A percentile compares a stretch with the other conserved stretches of the same genome.
These are phyloP conservation scores for Oscheius sp. DNA, from an alignment of 2,888 invertebrate genomes.

Conservation along the genomic window DNA sequence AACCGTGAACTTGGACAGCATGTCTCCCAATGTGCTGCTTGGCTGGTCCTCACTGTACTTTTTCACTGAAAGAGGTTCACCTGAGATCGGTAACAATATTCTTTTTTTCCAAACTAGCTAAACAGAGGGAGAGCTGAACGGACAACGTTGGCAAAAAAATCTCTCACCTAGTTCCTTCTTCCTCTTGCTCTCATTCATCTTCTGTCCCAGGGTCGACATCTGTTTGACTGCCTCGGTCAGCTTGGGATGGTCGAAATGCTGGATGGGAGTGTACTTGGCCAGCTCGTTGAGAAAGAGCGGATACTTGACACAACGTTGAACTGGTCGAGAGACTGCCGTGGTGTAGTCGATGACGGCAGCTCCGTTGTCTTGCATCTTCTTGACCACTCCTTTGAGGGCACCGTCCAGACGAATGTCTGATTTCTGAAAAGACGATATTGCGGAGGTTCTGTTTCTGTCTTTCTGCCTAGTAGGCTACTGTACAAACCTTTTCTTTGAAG, in stretches of 20 bases:
- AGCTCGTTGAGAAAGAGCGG: constrained; percentile 68
- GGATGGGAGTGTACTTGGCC: constrained; percentile 65
- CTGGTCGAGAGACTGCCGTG: constrained; percentile 65
- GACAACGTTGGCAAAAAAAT: neutral
- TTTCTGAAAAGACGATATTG: constrained; percentile 38
- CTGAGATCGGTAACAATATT: neutral
- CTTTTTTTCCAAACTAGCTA: neutral
- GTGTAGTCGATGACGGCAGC: constrained; percentile 60
- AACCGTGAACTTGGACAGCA: constrained; percentile 64
- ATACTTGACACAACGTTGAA: constrained; percentile 69
- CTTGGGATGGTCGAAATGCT: constrained; percentile 69
- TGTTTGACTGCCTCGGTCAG: constrained; percentile 65
- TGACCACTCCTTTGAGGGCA: constrained; percentile 54
- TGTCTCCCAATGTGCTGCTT: constrained; percentile 50
- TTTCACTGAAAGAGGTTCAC: constrained; percentile 52
- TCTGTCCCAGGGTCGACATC: constrained; percentile 66
- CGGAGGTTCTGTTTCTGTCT: too few species aligned
- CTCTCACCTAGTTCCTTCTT: constrained; percentile 65
- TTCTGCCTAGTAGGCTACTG: too few species aligned
- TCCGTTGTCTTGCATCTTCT: constrained; percentile 48
- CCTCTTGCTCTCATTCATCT: constrained; percentile 71
- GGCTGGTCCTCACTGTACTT: constrained; percentile 60
- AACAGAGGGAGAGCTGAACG: neutral
- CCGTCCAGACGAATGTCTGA: constrained; percentile 51
- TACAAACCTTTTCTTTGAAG: too few species aligned